Evolutionary conservation across 2,113 vertebrate genomes (phyloP), one percentile per base, ranked within the genome.

Genomic region (Lagopus muta): DNA sequence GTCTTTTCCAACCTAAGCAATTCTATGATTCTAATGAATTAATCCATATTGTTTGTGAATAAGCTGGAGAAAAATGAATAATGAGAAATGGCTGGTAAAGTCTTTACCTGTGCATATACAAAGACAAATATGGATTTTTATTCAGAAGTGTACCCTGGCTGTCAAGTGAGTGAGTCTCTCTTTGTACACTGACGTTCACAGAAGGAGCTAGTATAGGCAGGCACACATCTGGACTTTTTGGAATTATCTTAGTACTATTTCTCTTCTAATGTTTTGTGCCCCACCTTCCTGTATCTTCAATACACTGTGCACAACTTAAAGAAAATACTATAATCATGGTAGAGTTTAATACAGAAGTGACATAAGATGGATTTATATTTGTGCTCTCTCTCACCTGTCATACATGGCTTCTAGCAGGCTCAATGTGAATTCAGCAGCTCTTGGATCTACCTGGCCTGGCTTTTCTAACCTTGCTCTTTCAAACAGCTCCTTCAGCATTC

Each of bases 331-430:
- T 18, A 14, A 78, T 66, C 61, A 34, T 47, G 7, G 12, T 38
- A 32, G n/a, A 22, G 8, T 85, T 89, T 73, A 30, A 76, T 62
- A 80, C 4, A 70, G 16, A 82, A 88, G 54, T 17, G 30, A 8
- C 43, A 0, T 18, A 9, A 80, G 25, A 57, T 18, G 25, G 28
- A 55, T 47, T n/a, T 25, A 64, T 13, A 43, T 38, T 48, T 81
- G 17, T 62, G 18, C 38, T 67, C 81, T 28, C 34, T 82, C 97
- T 98, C 71, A 98, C 98, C 98, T 97, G 97, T 99, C 98, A 40
- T 97, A 98, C 76, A 98, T 94, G 3, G 95, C 79, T 81, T 95
- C 93, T 69, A 99, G 93, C 21, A 99, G 96, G 45, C 84, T 97
- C 76, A 97, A 40, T 0, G 96, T 88, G 89, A 98, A 95, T 77